Base-by-base conservation (phyloP, 2,797 vertebrate species). In the Sebastolobus altivelis region DNA sequence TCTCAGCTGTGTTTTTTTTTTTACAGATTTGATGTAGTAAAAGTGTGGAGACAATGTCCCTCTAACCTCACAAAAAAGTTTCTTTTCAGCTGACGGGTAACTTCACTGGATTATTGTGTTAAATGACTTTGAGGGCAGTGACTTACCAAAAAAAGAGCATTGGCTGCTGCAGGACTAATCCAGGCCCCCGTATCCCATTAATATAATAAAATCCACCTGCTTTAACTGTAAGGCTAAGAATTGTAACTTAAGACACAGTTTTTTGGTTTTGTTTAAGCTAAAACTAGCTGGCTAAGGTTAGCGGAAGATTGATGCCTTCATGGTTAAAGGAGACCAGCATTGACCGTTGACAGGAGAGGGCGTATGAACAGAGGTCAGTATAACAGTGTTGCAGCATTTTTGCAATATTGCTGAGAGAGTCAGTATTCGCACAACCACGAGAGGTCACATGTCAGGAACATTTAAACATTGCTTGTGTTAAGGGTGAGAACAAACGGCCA, bases 11-110 rank as follows among this genome's bases (percentile, higher is more conserved):
- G 9, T 38, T 35, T 5, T 27, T 54, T 59, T 22, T 38, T 59
- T 27, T 35, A 63, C 71, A 73, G 16, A 70, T 82, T 69, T 29
- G 33, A 5, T 40, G n/a, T 20, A 25, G 37, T 46, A 43, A 66
- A 72, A 49, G 49, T 56, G 6, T 2, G 25, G 7, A 20, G 31
- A 14, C 29, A 27, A 10, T 37, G 33, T 46, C 38, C 31, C 33
- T 61, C 18, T 10, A 58, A 68, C 25, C n/a, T 16, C 55, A 6
- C 12, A 37, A 22, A 43, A 59, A 70, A 46, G 20, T 81, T 79
- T 52, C 5, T 58, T 59, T 40, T 29, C 38, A 33, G 25, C 38
- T 59, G 8, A 10, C 4, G 2, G 14, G 5, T 14, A n/a, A 72
- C 16, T 35, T 49, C 8, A 20, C 10, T 46, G 12, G n/a, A 40